Evolutionary conservation across 1,140 invertebrate genomes (phyloP), one percentile per base, ranked within the genome.

Genomic region (Cherax destructor): DNA sequence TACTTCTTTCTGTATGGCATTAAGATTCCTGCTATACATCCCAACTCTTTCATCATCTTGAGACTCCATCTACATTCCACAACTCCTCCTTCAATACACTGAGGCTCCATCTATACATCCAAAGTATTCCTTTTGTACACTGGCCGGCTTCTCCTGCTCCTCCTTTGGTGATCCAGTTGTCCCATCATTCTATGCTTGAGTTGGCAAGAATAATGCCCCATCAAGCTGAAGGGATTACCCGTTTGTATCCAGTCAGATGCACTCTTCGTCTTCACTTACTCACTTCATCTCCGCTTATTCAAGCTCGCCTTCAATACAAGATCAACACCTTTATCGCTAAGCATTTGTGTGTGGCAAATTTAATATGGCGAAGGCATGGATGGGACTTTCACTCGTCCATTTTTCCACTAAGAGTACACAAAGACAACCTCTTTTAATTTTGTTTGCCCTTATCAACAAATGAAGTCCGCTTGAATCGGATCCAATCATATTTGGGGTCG

Each of bases 401-500:
- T 80, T 80, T 41, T 81, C 86, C 47, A 80, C 30, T 50, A 69
- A 30, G n/a, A 18, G 80, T 78, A 77, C 47, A 77, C 52, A 90
- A 56, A 72, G 83, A 10, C 49, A 41, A 56, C 16, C 18, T 59
- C 47, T 85, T 61, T 85, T 79, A 85, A 86, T 80, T 79, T 49
- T 85, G 83, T 79, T 79, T 80, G 30, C 88, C 79, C 49, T 91
- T 85, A 80, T 80, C 52, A 85, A 80, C 72, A 84, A 79, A 85
- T 91, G 72, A 91, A 91, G 88, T 91, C 61, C 88, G 30, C 74
- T 86, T 85, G 76, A 91, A 90, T 90, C 30, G 81, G 72, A 65
- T 78, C 74, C 88, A 56, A 83, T 78, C 88, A 56, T 90, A 65
- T 90, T 90, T 90, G 88, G 88, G 72, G 80, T 90, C 72, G 88